These are phyloP conservation scores for Columba livia DNA, from an alignment of 2,113 vertebrate species.

Conservation along the genomic window DNA sequence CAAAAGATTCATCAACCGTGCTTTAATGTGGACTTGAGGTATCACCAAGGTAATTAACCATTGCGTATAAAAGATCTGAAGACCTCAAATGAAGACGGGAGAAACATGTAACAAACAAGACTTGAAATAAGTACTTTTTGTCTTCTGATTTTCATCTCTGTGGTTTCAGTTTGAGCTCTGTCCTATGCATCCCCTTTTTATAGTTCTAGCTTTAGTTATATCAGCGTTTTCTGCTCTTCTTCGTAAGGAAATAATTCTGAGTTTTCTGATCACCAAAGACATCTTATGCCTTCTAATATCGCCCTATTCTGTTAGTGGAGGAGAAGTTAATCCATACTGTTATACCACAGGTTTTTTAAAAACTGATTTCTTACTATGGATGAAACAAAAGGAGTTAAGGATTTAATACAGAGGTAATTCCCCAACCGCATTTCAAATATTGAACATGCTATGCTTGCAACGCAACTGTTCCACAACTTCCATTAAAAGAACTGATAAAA, in stretches of 20 bases:
- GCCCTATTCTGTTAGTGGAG: not conserved
- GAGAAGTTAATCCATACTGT: not conserved
- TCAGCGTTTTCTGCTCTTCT: not conserved
- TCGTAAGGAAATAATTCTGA: not conserved
- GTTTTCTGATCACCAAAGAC: not conserved
- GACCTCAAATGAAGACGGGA: not conserved
- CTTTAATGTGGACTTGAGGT: slow-evolving; percentile 31
- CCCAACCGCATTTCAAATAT: not conserved
- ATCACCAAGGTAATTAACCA: slow-evolving; percentile 16
- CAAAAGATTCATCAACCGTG: slow-evolving; percentile 12
- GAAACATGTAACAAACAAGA: not conserved
- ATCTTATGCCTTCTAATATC: not conserved
- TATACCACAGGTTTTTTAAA: not conserved
- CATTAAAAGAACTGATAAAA: not conserved
- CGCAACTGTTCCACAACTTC: not conserved
- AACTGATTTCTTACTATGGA: not conserved
- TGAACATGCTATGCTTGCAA: not conserved
- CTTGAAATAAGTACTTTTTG: not conserved
- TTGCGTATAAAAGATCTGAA: not conserved
- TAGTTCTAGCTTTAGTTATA: not conserved
- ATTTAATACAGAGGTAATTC: not conserved
- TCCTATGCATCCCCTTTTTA: not conserved
- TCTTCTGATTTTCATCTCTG: not conserved
- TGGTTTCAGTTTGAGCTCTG: not conserved
- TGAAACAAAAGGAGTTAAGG: not conserved